These are phyloP conservation scores for Notodonta dromedarius DNA, from an alignment of 2,888 invertebrate genomes.

Conservation along the genomic window DNA sequence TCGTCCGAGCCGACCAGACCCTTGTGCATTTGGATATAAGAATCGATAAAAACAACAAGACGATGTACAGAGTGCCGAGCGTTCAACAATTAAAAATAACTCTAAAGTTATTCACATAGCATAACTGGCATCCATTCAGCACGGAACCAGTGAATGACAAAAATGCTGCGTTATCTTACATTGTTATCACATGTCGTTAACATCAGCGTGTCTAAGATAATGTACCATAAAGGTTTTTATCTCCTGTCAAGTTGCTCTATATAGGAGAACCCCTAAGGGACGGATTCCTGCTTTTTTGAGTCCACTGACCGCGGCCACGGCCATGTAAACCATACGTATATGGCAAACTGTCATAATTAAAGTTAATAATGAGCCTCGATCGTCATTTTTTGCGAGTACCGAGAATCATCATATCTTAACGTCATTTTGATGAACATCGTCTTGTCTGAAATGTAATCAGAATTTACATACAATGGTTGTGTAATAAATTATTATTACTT, in stretches of 20 bases:
- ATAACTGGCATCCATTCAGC: slow-evolving; percentile 16
- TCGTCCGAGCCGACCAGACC: slow-evolving; percentile 61
- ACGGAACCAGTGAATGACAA: slow-evolving; percentile 25
- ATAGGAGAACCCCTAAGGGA: slow-evolving; percentile 59
- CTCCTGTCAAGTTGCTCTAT: slow-evolving; percentile 64
- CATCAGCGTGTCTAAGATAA: slow-evolving; percentile 53
- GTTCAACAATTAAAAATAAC: slow-evolving; percentile 16
- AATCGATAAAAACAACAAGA: slow-evolving; percentile 53
- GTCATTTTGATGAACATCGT: slow-evolving; percentile 60
- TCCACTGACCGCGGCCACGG: slow-evolving; percentile 52
- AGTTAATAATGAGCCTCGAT: slow-evolving; percentile 73
- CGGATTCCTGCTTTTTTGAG: slow-evolving; percentile 64
- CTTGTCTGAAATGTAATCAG: slow-evolving; percentile 50
- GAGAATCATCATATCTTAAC: slow-evolving; percentile 76
- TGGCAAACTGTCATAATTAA: slow-evolving; percentile 83
- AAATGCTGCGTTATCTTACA: slow-evolving; percentile 37
- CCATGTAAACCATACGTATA: slow-evolving; percentile 75
- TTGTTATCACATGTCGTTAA: slow-evolving; percentile 54
- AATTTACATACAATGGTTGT: slow-evolving; percentile 49
- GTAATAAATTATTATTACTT: not conserved
- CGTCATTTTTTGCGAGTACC: slow-evolving; percentile 69
- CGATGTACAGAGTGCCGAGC: slow-evolving; percentile 18
- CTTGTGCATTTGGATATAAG: slow-evolving; percentile 69
- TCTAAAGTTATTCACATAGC: slow-evolving; percentile 11
- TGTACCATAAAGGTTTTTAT: slow-evolving; percentile 63